phyloP scores from a whole-genome alignment of 1,140 invertebrate species.

The Parasteatoda tepidariorum region DNA sequence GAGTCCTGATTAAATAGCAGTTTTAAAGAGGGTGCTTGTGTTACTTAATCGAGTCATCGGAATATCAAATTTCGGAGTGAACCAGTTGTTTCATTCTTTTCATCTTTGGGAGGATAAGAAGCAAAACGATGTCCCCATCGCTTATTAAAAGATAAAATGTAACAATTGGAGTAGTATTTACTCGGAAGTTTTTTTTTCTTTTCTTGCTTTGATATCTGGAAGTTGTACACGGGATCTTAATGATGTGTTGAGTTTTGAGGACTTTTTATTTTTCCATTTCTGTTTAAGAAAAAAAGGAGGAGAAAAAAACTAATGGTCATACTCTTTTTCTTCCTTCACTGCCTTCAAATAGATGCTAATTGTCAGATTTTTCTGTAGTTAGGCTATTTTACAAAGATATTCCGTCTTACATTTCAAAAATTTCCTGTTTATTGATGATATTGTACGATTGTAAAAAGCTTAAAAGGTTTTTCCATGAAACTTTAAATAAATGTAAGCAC shows the following conservation, averaged over 20 bases:
- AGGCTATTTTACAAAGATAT: no score
- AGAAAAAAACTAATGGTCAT: no score
- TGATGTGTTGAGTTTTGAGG: neutral
- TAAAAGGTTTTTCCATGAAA: no score
- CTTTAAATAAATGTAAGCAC: no score
- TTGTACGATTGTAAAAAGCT: no score
- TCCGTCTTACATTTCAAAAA: no score
- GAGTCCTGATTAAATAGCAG: slow-evolving; percentile 16
- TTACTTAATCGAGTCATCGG: slow-evolving; percentile 41
- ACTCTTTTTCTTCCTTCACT: no score
- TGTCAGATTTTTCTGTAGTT: no score
- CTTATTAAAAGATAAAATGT: neutral
- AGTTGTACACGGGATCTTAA: neutral
- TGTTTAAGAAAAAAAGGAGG: neutral
- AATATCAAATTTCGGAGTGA: slow-evolving; percentile 12
- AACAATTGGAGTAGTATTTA: neutral
- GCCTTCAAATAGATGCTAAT: no score
- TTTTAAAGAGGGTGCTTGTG: slow-evolving; percentile 41
- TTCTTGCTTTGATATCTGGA: neutral
- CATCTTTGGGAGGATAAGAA: neutral
- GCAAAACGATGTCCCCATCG: neutral
- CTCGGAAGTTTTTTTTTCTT: neutral
- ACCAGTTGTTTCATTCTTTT: neutral
- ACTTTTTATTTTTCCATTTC: neutral
- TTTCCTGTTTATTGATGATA: no score